Base-by-base conservation (phyloP, 2,113 vertebrate genomes). In the Geococcyx californianus region DNA sequence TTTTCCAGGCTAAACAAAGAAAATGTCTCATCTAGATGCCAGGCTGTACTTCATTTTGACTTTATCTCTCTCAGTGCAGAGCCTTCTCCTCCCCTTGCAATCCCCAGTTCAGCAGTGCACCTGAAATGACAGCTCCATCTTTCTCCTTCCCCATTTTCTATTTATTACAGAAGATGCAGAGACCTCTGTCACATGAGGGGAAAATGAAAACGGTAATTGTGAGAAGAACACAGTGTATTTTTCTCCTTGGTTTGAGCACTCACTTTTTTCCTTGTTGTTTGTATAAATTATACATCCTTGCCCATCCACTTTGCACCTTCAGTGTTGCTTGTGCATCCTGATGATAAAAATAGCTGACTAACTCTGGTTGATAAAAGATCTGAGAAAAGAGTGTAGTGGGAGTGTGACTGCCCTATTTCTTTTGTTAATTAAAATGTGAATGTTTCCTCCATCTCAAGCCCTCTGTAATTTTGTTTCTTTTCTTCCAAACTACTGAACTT, bases 251-350 rank as follows among this genome's bases (percentile, higher is more conserved):
- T 68, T 73, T 18, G 77, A 91, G 77, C n/a, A 1, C 62, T 66
- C 8, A 0, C 38, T 84, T 31, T 23, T 40, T 3, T 42, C 45
- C 47, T 15, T 10, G n/a, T 42, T 69, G 26, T 62, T 83, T 84
- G 70, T 89, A 66, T 90, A 79, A 84, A 94, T 95, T 58, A 82
- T 7, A 60, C 58, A 19, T 54, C 84, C 69, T 19, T 80, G 87
- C 93, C 87, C 91, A 90, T 83, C 77, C 87, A 3, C 94, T 95
- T 84, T 73, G 91, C 94, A 91, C 94, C 91, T 85, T 83, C 84
- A 20, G 84, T 4, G 87, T 9, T 92, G 70, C 89, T 45, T 87
- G 40, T 70, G 67, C 91, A 78, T 84, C 86, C 91, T 17, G 58
- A 16, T 59, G 72, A 36, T 42, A 76, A 87, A 95, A 94, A 96